Base-by-base conservation (phyloP, 2,888 invertebrate genomes). In the Euspilapteryx auroguttella region DNA sequence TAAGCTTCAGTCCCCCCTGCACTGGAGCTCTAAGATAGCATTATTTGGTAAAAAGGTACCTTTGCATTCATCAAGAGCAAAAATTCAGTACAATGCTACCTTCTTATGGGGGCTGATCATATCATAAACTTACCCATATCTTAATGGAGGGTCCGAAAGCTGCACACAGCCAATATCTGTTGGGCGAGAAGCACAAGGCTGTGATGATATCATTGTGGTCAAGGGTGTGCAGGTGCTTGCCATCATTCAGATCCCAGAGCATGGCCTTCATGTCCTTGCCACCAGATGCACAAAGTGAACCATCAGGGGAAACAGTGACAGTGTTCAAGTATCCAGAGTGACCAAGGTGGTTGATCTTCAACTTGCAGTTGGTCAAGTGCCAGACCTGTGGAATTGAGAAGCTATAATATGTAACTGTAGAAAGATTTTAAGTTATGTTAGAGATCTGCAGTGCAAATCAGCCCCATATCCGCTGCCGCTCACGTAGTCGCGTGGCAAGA, bases 211-310 rank as follows among this genome's bases (percentile, higher is more conserved):
- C 97, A 69, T 95, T 96, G 69, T 98, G 98, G 59, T 97, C 96
- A 51, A 99, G 79, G 9, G 98, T 98, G 80, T 99, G 98, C 56
- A 99, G 81, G 69, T 98, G 97, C 76, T 99, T 98, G 78, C 96
- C 97, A 59, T 99, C 99, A 68, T 98, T 98, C 59, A 99, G 79
- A 71, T 99, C 99, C 99, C 98, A 99, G 41, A 99, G 80, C 91
- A 99, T 94, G 7, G 98, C 98, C 78, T 96, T 95, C 79, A 95
- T 94, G 79, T 99, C 98, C 88, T 97, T 97, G 55, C 97, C 99
- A 63, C 98, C 98, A 36, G 96, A 97, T n/a, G 98, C 98, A 58
- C 99, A 99, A 21, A 99, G 84, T 2, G 98, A 98, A 50, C 99
- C 99, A 75, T 99, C 99, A 44, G 99, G 99, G 25, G 97, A 97